A percentile compares a stretch with the other conserved stretches of the same genome.
Conservation (phyloP, 1,140 invertebrate genomes). For the Ostrea denselamellosa region DNA sequence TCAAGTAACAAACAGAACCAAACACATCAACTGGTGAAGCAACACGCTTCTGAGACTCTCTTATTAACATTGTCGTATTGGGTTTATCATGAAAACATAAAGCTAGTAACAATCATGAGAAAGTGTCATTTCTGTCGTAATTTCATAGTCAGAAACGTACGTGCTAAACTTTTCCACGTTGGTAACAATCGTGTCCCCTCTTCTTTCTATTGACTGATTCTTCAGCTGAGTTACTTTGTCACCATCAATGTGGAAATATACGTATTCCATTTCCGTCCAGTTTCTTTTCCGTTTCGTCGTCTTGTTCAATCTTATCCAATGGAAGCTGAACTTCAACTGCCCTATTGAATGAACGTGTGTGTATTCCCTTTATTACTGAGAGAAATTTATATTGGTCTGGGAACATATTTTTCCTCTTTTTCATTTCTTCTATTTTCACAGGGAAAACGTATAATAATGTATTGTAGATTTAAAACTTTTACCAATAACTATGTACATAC, state of each 20-base stretch:
- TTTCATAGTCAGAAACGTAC: not conserved
- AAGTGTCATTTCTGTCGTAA: not conserved
- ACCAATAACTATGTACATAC: no score
- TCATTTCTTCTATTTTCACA: slow-evolving; percentile 30
- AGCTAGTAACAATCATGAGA: not conserved
- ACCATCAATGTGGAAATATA: slow-evolving; percentile 25
- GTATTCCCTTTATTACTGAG: slow-evolving; percentile 11
- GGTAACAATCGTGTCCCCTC: not conserved
- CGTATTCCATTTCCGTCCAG: slow-evolving; percentile 1
- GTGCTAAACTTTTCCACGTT: slow-evolving; percentile 10
- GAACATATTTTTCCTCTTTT: not conserved
- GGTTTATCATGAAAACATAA: no score
- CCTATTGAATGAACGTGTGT: not conserved
- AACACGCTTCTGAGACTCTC: no score
- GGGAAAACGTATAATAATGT: not conserved
- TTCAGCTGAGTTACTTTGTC: not conserved
- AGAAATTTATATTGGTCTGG: slow-evolving; percentile 22
- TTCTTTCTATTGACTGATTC: not conserved
- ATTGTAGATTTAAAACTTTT: no score
- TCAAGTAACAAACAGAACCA: no score
- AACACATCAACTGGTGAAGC: no score
- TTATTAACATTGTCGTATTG: no score
- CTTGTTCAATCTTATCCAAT: not conserved
- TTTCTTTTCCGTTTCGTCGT: not conserved
- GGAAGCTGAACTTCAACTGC: slow-evolving; percentile 17